Conservation (phyloP, 2,888 invertebrate species). For the Pyrocoelia pectoralis region DNA sequence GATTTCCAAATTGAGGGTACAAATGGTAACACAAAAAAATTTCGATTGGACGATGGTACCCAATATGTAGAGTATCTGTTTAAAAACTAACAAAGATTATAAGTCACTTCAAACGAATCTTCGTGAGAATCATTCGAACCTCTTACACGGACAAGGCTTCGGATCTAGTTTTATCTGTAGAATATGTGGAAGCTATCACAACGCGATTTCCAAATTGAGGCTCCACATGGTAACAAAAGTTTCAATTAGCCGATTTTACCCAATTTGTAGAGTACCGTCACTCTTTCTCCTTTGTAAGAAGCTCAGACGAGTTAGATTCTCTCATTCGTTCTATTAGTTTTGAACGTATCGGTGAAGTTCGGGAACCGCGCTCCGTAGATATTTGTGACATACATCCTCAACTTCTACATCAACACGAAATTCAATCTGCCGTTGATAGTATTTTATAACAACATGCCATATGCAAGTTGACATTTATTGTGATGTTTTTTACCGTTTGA, state of each 20-base stretch:
- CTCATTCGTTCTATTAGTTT: conserved; percentile 57
- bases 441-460: conserved; percentile 45
- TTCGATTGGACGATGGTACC: conserved; percentile 63
- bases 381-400: conserved; percentile 49
- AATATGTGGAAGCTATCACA: conserved; percentile 63
- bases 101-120: conserved; percentile 61
- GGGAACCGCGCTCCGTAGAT: conserved; percentile 42
- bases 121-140: conserved; percentile 60
- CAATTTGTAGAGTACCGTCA: background rate
- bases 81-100: conserved; percentile 64
- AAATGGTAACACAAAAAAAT: conserved; percentile 65
- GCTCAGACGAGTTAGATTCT: conserved; percentile 54
- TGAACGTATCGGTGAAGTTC: conserved; percentile 44
- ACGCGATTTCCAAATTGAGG: conserved; percentile 64
- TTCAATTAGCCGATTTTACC: conserved; percentile 53
- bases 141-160: conserved; percentile 61
- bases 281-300: conserved; percentile 43
- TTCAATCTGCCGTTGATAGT: conserved; percentile 59
- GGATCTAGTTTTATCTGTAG: conserved; percentile 68
- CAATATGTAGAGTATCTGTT: conserved; percentile 67
- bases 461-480: conserved; percentile 5
- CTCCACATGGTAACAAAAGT: conserved; percentile 65
- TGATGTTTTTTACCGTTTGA: conserved; percentile 9
- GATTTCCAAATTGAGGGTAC: conserved; percentile 63
- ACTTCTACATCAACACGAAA: conserved; percentile 54